Base-by-base conservation (phyloP, 2,888 invertebrate genomes). In the Erpobdella octoculata region DNA sequence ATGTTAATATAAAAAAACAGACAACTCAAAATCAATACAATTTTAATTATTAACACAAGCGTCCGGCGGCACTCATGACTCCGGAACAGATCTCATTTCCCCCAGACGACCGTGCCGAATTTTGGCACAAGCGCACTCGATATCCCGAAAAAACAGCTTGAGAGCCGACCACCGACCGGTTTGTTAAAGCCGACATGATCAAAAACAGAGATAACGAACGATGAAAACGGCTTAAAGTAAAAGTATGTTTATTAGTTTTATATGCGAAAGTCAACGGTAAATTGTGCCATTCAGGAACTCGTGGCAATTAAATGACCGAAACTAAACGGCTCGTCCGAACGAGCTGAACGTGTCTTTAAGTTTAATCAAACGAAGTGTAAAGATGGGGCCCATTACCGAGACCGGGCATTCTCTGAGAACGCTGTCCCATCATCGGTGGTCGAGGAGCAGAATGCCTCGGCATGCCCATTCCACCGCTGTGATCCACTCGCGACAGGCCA, bases 341-440 rank as follows among this genome's bases (percentile, higher is more conserved):
- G n/a, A n/a, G n/a, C n/a, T n/a, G n/a, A n/a, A n/a, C n/a, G n/a
- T n/a, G n/a, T n/a, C n/a, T n/a, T 58, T 6, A 5, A 18, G 36
- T 37, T 36, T 37, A 65, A 28, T 67, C 67, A 28, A 67, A 67
- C 67, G 67, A 67, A 18, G 48, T 67, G 48, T 67, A 67, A 18
- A 21, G 18, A 53, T 53, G 36, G 15, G 62, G 33, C n/a, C 36
- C 65, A 65, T 36, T 65, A 21, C 36, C 21, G 36, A 38, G 36
- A 36, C 36, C 65, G 18, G 35, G 65, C 21, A 65, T 36, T 33
- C 65, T 33, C 33, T 21, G 65, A 18, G n/a, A 25, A 15, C 36
- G 33, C n/a, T 25, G 37, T 21, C 21, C 21, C 21, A 25, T 21
- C 38, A 12, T n/a, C 6, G 65, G 65, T 36, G 65, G 65, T 25